Base-by-base conservation (phyloP, 2,888 invertebrate species). In the Listrodromus nycthemerus region DNA sequence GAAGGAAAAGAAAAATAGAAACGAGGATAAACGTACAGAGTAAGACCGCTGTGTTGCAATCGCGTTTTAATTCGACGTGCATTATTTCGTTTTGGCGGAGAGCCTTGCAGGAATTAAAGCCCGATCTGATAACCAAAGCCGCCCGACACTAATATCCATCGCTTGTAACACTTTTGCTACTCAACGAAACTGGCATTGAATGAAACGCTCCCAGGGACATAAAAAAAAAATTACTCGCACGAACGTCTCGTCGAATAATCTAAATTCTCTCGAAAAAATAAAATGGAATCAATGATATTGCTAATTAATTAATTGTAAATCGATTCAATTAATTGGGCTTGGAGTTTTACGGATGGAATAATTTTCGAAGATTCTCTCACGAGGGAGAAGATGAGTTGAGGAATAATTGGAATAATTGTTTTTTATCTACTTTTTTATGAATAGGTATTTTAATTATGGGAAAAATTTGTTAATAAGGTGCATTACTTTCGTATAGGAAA, bases 81-180 rank as follows among this genome's bases (percentile, higher is more conserved):
- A 74, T 30, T 61, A 48, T 74, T 63, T 63, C 63, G 41, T 45
- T 52, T 33, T 45, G 48, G 27, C 45, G 48, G 30, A 19, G 21
- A 48, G 61, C 63, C 61, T 30, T 48, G 48, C 21, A 1, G 48
- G 30, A 74, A 63, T 74, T 74, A 63, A 74, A 63, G 61, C 48
- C 48, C 74, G 73, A 73, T 71, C 48, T 63, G 70, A 78, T 78
- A 78, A 78, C 21, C 67, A 41, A 58, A 58, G 27, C 13, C 41
- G 66, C 50, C 21, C 61, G 27, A 67, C 19, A 19, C 30, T 78
- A 69, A 63, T 78, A 78, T 78, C 63, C 78, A 78, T 70, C 78
- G 50, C 48, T 27, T 66, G 37, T 58, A 70, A 50, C 24, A 61
- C 21, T 65, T 58, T 45, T 48, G 45, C 21, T 16, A 69, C 16